Conservation (phyloP, 92 coral and sea anemone species). For the Meandrina meandrites region DNA sequence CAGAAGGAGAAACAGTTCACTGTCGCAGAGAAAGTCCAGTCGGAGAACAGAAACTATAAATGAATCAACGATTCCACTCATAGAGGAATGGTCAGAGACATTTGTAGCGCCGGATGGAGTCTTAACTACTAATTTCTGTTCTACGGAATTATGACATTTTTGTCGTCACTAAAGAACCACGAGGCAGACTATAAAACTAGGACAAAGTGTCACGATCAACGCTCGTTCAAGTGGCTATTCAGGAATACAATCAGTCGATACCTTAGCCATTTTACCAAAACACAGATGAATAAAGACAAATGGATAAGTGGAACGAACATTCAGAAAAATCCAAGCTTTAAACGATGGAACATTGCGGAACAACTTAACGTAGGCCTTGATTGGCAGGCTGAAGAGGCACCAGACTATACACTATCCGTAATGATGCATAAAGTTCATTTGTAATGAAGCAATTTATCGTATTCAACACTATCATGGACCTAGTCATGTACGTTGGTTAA, state of each 20-base stretch:
- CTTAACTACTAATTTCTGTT: slow-evolving; percentile 45
- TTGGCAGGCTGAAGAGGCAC: neutral
- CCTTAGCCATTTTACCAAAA: neutral
- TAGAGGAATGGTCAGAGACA: slow-evolving; percentile 42
- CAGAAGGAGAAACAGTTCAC: slow-evolving; percentile 34
- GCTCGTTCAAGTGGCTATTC: neutral
- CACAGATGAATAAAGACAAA: neutral
- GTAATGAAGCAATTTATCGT: neutral
- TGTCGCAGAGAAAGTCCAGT: neutral
- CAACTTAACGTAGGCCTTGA: neutral
- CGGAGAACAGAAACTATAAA: neutral
- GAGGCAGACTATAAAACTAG: neutral
- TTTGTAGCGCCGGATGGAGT: slow-evolving; percentile 52
- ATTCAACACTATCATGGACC: neutral
- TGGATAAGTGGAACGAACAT: neutral
- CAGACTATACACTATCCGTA: neutral
- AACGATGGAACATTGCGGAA: neutral
- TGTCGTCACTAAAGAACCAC: neutral
- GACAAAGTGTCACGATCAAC: neutral
- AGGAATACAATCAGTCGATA: neutral
- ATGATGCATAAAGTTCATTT: neutral
- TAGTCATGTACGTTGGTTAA: neutral
- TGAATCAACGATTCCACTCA: neutral
- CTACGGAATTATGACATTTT: slow-evolving; percentile 36
- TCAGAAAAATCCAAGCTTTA: neutral